Evolutionary conservation across 2,888 invertebrate species (phyloP), one percentile per base, ranked within the genome.

Genomic region (Cistogaster globosa): DNA sequence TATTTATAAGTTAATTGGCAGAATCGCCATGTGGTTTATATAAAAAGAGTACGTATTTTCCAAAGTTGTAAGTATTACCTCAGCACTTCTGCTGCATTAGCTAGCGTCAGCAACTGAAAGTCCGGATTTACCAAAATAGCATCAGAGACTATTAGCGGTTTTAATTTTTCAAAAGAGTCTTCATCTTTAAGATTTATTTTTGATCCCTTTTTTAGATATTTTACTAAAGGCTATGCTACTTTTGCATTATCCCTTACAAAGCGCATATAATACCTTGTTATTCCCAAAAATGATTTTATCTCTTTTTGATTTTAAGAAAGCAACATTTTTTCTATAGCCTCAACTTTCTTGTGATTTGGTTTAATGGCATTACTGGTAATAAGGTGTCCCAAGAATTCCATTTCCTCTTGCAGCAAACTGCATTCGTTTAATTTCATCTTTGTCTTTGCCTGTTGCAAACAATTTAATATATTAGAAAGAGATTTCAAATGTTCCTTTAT

Each of bases 351-450:
- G 14, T 67, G 67, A 18, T 81, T 75, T 14, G 72, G 45, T 32
- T 69, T 76, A 45, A 76, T 71, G 18, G 58, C 76, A 6, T 77
- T 57, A 18, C 12, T 9, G 11, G 71, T 76, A 6, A 65, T 22
- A 16, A 69, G 12, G 22, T 82, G 82, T 69, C 76, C 76, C 14
- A 80, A 36, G 20, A 65, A 80, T 11, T 80, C 72, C 20, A 65
- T 72, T 63, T 76, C 63, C 18, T 55, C 45, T 53, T 65, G 58
- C 16, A 77, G 45, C 14, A 77, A 83, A 3, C 53, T 55, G 26
- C 82, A 83, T 26, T 83, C 78, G 22, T 42, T 57, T 26, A 26
- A 26, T 18, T 83, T 74, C 2, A 78, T 20, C 36, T 86, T 86
- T 48, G 83, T 32, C 26, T 83, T 82, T 20, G 75, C 68, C 42